phyloP scores from a whole-genome alignment of 2,797 vertebrate species.

The Phoeniculus purpureus region DNA sequence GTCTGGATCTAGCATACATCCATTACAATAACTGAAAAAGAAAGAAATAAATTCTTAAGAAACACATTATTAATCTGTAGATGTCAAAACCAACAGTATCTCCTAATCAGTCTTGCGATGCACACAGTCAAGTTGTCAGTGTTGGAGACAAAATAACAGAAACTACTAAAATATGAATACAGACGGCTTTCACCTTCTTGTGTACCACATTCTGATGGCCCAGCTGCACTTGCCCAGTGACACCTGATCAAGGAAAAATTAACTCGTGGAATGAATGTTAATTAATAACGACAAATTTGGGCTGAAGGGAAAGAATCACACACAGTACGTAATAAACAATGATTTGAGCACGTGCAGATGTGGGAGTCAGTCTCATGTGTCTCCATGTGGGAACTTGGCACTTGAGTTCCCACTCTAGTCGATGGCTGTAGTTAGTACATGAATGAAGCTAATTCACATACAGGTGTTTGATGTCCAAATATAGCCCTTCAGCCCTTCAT shows the following conservation, averaged over 20 bases:
- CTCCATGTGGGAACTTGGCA: not conserved
- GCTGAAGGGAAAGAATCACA: not conserved
- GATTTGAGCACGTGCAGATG: not conserved
- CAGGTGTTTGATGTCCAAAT: not conserved
- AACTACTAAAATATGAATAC: not conserved
- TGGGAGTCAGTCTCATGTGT: not conserved
- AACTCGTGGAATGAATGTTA: not conserved
- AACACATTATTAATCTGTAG: not conserved
- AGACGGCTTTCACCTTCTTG: not conserved
- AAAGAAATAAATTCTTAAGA: not conserved
- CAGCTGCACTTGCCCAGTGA: not conserved
- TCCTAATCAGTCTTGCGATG: not conserved
- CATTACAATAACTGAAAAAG: conserved; percentile 88
- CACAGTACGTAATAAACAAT: not conserved
- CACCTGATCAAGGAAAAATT: not conserved
- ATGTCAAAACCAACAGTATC: not conserved
- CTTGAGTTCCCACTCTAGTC: not conserved
- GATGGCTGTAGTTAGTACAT: not conserved
- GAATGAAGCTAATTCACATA: not conserved
- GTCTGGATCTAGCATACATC: conserved; percentile 94
- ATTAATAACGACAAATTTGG: not conserved
- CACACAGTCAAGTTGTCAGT: not conserved
- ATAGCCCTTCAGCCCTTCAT: not conserved
- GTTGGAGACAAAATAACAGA: not conserved
- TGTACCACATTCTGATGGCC: not conserved